A percentile compares a stretch with the other conserved stretches of the same genome.
Evolutionary conservation across 2,113 vertebrate species (phyloP).

Genomic region (Rhea americana): DNA sequence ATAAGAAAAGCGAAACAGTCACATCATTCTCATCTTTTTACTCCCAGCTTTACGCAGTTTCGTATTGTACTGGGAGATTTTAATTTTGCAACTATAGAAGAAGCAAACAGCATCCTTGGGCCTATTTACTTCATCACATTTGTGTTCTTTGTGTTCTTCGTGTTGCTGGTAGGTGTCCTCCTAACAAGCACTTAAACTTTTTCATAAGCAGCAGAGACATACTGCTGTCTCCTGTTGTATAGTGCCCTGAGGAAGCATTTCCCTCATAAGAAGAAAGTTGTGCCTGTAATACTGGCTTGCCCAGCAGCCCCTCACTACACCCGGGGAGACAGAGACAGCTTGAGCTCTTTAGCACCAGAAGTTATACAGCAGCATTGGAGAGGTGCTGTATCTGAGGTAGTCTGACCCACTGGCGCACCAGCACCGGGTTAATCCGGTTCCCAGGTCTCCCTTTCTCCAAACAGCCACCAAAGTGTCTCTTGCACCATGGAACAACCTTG

Average conservation of each 20-base stretch:
- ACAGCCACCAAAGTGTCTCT: background rate
- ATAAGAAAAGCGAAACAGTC: background rate
- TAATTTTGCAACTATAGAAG: conserved; percentile 72
- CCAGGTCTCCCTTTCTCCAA: background rate
- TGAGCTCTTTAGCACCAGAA: too few relatives aligned
- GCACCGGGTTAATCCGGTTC: background rate
- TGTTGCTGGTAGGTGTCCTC: conserved; percentile 73
- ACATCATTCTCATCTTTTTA: background rate
- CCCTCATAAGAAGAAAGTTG: background rate
- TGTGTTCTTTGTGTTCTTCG: conserved; percentile 77
- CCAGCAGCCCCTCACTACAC: background rate
- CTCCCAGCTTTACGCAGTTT: conserved; percentile 77
- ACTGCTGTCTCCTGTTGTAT: background rate
- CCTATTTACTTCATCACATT: conserved; percentile 80
- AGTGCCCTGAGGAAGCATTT: background rate
- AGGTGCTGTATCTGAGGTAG: too few relatives aligned
- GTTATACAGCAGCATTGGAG: too few relatives aligned
- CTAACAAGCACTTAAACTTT: background rate
- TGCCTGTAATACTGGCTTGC: background rate
- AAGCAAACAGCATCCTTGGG: conserved; percentile 70
- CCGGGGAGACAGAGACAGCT: background rate
- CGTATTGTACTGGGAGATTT: conserved; percentile 79
- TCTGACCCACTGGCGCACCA: too few relatives aligned
- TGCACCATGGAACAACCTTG: background rate
- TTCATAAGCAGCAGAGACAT: background rate